Percentiles rank a stretch among this genome's conserved stretches.
Conservation (phyloP, 2,888 invertebrate genomes). For the Papilio protenor region DNA sequence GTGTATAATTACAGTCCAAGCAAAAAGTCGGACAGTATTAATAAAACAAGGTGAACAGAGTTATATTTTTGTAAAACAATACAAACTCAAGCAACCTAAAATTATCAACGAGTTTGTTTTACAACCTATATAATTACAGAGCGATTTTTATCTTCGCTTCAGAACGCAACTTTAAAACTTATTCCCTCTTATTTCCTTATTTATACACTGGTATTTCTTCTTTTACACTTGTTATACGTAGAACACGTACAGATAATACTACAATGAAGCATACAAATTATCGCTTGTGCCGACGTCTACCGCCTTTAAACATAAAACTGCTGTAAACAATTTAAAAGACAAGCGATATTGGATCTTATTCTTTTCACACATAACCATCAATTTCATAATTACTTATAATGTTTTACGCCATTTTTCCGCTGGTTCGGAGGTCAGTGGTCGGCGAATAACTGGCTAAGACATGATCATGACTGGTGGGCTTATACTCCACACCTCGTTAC, state of each 20-base stretch:
- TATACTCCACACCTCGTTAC: constrained; percentile 83
- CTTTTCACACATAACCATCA: constrained; percentile 49
- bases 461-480: constrained; percentile 83
- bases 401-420: constrained; percentile 61
- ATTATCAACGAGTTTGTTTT: constrained; percentile 36
- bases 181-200: constrained; percentile 74
- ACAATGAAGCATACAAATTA: constrained; percentile 83
- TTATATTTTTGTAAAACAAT: constrained; percentile 24
- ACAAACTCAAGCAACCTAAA: constrained; percentile 25
- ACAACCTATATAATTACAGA: constrained; percentile 55
- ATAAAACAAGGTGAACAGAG: constrained; percentile 14
- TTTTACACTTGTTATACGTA: constrained; percentile 75
- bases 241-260: constrained; percentile 81
- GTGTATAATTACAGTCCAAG: constrained; percentile 3
- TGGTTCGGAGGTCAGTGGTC: constrained; percentile 76
- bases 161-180: constrained; percentile 63
- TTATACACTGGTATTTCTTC: constrained; percentile 66
- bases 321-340: constrained; percentile 52
- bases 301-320: constrained; percentile 64
- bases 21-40: constrained; percentile 8
- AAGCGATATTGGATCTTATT: constrained; percentile 53
- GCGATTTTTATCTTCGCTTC: constrained; percentile 60
- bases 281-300: constrained; percentile 75
- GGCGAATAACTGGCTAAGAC: constrained; percentile 82
- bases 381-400: constrained; percentile 46